Evolutionary conservation across 2,797 vertebrate genomes (phyloP), one percentile per base, ranked within the genome.

Genomic region (Chelidonichthys spinosus): DNA sequence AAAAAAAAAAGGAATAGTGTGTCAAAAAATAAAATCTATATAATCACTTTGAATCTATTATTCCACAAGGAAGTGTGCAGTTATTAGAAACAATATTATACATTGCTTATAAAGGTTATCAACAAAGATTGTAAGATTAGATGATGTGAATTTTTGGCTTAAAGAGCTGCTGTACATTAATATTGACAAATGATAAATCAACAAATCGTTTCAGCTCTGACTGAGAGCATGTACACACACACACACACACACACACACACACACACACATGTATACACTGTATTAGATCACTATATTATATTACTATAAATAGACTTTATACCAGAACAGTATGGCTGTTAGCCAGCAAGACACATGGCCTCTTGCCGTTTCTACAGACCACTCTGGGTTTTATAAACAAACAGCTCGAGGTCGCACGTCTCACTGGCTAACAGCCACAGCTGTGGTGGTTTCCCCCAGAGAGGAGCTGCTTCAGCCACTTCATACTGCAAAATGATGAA

Each of bases 391-490:
- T 25, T 25, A 25, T 25, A 25, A 25, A 25, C 25, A 25, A 74
- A 65, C 71, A 69, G 56, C 47, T 56, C 3, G 18, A 64, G 54
- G 63, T 81, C 59, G 69, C 13, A 8, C 44, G 50, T 65, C 40
- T 75, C 47, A 18, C 69, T 66, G 62, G 66, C 39, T 53, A 53
- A 54, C 46, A 49, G 72, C 65, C 74, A 82, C 42, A 32, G 44
- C 64, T 72, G 70, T 43, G 33, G 55, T 69, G 59, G 66, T 64
- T 78, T 69, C 33, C 52, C 64, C 11, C 25, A 11, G 63, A 71
- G 84, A 35, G 61, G 60, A 50, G 83, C 50, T 25, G 11, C 77
- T 82, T 77, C 55, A 72, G 50, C 53, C 70, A 74, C 62, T 76
- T 78, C 64, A 52, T 54, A 56, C 50, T 58, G 37, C n/a, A 63